phyloP scores from a whole-genome alignment of 2,113 vertebrate genomes.

The Theristicus caerulescens region DNA sequence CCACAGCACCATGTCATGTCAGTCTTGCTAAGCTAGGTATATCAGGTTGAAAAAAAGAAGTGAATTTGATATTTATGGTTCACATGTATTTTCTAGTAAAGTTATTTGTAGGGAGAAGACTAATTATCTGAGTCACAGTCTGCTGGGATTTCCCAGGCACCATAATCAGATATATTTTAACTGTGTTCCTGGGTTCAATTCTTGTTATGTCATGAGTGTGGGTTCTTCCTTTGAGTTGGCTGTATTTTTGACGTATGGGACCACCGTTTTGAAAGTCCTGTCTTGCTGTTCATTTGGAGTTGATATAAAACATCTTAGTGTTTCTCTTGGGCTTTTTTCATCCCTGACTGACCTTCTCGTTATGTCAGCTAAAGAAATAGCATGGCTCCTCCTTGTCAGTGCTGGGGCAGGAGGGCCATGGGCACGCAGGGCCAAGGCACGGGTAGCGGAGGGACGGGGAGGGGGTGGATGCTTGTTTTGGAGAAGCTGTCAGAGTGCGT shows the following conservation, averaged over 20 bases:
- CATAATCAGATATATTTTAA: not conserved
- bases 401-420: rapidly evolving
- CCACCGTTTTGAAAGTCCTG: not conserved
- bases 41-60: not conserved
- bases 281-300: not conserved
- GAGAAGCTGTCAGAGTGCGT: not conserved
- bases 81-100: not conserved
- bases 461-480: not conserved
- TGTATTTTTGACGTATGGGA: not conserved
- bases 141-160: not conserved
- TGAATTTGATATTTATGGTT: not conserved
- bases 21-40: not conserved
- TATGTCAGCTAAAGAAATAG: not conserved
- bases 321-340: not conserved
- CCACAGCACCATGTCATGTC: not conserved
- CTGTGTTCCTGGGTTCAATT: not conserved
- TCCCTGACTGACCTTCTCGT: not conserved
- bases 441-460: rapidly evolving
- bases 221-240: not conserved
- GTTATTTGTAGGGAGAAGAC: not conserved
- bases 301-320: not conserved
- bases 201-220: not conserved
- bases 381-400: rapidly evolving
- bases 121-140: not conserved
- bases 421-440: rapidly evolving